Evolutionary conservation across 2,888 invertebrate genomes (phyloP).

Genomic region (Torymus aiolomorphi): DNA sequence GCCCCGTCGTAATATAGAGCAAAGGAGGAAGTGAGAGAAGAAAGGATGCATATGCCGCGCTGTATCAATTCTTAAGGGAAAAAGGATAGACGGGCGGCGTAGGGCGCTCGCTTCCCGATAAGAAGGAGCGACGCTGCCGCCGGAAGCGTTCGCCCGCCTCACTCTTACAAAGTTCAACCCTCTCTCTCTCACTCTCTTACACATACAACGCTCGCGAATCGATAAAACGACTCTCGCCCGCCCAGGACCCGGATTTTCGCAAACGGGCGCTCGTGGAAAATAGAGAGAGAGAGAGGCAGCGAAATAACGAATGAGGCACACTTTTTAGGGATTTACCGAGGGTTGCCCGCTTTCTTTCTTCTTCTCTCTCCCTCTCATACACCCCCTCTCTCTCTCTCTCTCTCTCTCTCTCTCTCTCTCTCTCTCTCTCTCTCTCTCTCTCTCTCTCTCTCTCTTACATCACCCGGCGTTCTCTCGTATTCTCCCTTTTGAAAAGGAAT

Average conservation of each 20-base stretch:
- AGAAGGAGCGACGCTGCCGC: slow-evolving; percentile 9
- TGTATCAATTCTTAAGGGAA: slow-evolving; percentile 7
- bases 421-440: not conserved
- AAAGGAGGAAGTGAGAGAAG: slow-evolving; percentile 9
- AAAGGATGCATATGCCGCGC: slow-evolving; percentile 31
- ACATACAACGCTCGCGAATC: slow-evolving; percentile 40
- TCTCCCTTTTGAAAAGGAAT: too few relatives aligned
- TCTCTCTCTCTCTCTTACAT: not conserved
- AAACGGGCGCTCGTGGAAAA: slow-evolving; percentile 5
- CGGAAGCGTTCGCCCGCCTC: slow-evolving; percentile 10
- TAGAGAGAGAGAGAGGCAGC: slow-evolving; percentile 5
- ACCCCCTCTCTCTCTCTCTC: not conserved
- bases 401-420: not conserved
- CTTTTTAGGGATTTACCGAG: slow-evolving; percentile 36
- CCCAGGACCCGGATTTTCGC: slow-evolving; percentile 53
- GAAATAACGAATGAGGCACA: slow-evolving; percentile 44
- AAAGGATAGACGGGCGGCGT: not conserved
- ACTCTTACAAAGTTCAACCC: not conserved
- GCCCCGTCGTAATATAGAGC: not conserved
- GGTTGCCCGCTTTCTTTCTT: not conserved
- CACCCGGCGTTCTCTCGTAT: too few relatives aligned
- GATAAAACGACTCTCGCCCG: slow-evolving; percentile 57
- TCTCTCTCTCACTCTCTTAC: not conserved
- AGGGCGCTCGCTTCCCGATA: slow-evolving; percentile 4
- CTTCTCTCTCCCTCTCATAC: not conserved